These are phyloP conservation scores for Macrotus californicus DNA, from an alignment of 2,113 vertebrate species.

Conservation along the genomic window DNA sequence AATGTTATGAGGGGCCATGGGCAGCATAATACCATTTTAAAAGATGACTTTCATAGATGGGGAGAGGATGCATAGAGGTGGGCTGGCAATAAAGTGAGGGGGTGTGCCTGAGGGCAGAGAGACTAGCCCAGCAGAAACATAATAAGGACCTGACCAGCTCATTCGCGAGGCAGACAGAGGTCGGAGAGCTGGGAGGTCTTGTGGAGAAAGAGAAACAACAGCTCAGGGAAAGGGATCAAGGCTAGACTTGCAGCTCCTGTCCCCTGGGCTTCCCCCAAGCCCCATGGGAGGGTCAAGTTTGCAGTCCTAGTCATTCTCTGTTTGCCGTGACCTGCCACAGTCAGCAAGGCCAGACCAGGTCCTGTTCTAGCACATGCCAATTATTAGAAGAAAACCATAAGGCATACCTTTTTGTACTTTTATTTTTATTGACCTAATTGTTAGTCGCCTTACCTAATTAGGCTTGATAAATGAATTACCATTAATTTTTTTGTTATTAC, in stretches of 20 bases:
- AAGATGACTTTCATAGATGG: neutral
- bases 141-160: neutral
- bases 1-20: neutral
- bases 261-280: neutral
- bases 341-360: neutral
- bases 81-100: neutral
- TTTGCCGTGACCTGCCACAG: neutral
- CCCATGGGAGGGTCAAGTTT: neutral
- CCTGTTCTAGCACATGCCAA: neutral
- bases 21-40: neutral
- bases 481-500: constrained; percentile 10
- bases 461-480: neutral
- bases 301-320: neutral
- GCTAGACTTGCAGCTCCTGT: neutral
- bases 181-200: neutral
- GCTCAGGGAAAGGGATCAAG: neutral
- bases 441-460: constrained; percentile 31
- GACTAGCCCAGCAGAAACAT: neutral
- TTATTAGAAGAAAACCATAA: neutral
- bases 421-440: constrained; percentile 4
- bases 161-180: neutral
- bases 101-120: neutral
- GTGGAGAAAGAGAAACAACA: neutral
- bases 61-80: neutral
- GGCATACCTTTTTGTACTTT: neutral